Evolutionary conservation across 1,140 invertebrate species (phyloP), one percentile per base, ranked within the genome.

Genomic region (Aphidius gifuensis): DNA sequence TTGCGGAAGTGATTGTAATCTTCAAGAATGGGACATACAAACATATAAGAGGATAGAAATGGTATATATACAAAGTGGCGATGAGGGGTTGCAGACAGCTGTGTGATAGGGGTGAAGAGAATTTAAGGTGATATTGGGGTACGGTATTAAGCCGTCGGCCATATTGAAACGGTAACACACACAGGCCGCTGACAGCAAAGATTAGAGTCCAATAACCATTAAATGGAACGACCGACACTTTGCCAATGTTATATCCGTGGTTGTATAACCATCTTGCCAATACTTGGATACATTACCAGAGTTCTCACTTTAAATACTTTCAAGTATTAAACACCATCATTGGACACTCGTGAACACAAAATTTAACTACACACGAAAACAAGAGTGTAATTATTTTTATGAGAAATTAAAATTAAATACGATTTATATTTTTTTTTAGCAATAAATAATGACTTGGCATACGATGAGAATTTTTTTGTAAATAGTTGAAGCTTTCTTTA

Each of bases 121-220:
- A 56, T 42, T 44, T 58, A n/a, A 43, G 23, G 43, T 46, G 23
- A 51, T 53, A 47, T 48, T 16, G 44, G 40, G 32, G 11, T 9
- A 7, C n/a, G 54, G 9, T 9, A 46, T 46, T 38, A n/a, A 48
- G 40, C 9, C 43, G 43, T 69, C 69, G 65, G 68, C 70, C 69
- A 74, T 76, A 77, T 75, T 74, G 75, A 74, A 74, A 75, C 72
- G 74, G 72, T 74, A 76, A 75, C 75, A 72, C 69, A 75, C 16
- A 68, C 73, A 40, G 68, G 69, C 68, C 71, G 73, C 70, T 77
- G 74, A 78, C 75, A 77, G 73, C 70, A 71, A 71, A 76, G 75
- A 78, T 79, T 78, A 79, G 73, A 77, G 72, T 68, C 74, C 76
- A 79, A 78, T 78, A 79, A 77, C 74, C 71, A 72, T 79, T 77